Evolutionary conservation across 2,113 vertebrate genomes (phyloP).

Genomic region (cattle (Bos taurus)): DNA sequence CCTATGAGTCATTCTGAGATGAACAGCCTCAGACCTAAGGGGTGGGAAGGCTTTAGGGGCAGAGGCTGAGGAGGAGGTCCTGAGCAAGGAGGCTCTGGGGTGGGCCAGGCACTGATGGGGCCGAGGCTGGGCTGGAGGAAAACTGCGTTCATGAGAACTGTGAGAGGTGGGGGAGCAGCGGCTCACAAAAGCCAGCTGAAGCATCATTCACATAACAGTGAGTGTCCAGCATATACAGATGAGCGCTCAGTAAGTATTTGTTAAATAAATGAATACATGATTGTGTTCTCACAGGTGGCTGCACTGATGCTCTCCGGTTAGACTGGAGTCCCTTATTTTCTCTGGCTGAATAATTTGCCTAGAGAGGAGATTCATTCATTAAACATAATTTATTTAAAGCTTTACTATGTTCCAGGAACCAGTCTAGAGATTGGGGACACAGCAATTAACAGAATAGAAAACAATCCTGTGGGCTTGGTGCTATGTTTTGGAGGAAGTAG

Average conservation of each 20-base stretch:
- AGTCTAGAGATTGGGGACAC: neutral
- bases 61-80: neutral
- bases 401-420: neutral
- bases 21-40: neutral
- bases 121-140: neutral
- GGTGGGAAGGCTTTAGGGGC: neutral
- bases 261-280: neutral
- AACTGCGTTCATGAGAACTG: no score
- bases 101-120: neutral
- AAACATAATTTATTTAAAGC: neutral
- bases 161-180: fast-evolving
- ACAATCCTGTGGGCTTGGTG: neutral
- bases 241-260: neutral
- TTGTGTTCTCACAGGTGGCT: neutral
- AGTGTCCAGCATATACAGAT: neutral
- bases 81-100: neutral
- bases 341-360: neutral
- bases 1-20: neutral
- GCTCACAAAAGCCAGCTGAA: neutral
- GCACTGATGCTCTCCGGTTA: neutral
- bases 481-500: neutral
- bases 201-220: neutral
- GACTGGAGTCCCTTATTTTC: neutral
- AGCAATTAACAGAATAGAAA: neutral
- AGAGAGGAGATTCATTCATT: neutral